These are phyloP conservation scores for Brachionus angularis DNA, from an alignment of 1,140 invertebrate species.

Conservation along the genomic window DNA sequence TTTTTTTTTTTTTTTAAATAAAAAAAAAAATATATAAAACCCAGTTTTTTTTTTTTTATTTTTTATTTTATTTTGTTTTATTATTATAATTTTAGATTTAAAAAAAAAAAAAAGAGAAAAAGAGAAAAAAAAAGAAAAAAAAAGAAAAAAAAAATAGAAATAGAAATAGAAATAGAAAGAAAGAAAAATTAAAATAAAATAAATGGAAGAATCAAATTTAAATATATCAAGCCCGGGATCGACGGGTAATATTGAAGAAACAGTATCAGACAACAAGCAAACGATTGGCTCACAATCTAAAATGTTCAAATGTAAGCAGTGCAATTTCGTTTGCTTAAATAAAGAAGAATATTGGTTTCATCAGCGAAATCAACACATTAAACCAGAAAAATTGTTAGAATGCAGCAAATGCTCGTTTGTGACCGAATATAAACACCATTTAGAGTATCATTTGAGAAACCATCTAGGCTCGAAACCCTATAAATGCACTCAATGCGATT, in stretches of 20 bases:
- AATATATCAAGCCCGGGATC: background rate
- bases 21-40: no score
- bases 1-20: no score
- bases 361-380: slow-evolving; percentile 75
- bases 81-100: slow-evolving; percentile 12
- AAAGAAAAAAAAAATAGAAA: background rate
- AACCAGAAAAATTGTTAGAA: slow-evolving; percentile 79
- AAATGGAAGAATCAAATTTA: slow-evolving; percentile 8
- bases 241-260: no score
- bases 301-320: slow-evolving; percentile 41
- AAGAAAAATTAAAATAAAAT: background rate
- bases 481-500: slow-evolving; percentile 73
- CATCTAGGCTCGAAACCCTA: slow-evolving; percentile 93
- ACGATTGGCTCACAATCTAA: background rate
- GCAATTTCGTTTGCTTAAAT: background rate
- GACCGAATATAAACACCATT: slow-evolving; percentile 96
- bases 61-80: no score
- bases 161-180: background rate
- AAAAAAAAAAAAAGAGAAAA: slow-evolving; percentile 15
- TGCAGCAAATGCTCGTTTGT: slow-evolving; percentile 92
- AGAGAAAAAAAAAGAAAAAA: background rate
- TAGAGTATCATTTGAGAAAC: slow-evolving; percentile 92
- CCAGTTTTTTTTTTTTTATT: no score
- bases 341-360: slow-evolving; percentile 84
- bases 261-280: no score